These are phyloP conservation scores for Drosophila aff. DNA, from an alignment of 1,140 invertebrate genomes.

Conservation along the genomic window DNA sequence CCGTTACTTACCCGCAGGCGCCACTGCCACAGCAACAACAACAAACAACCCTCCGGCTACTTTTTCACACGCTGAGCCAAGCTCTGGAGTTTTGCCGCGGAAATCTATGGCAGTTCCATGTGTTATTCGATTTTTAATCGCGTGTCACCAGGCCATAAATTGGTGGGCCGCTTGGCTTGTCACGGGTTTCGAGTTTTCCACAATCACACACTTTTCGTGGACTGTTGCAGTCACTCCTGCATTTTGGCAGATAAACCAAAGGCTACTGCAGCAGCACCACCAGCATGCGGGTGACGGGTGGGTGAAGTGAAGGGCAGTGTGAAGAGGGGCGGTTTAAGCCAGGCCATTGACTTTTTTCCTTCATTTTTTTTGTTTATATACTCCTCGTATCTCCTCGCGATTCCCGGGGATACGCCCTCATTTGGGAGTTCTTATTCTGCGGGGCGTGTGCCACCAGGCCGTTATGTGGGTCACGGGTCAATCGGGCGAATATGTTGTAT, in stretches of 20 bases:
- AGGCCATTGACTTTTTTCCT: conserved; percentile 66
- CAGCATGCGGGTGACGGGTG: conserved; percentile 60
- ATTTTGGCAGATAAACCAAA: conserved; percentile 58
- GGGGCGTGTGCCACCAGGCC: conserved; percentile 53
- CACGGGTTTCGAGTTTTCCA: conserved; percentile 31
- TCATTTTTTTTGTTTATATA: conserved; percentile 1
- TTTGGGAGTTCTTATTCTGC: conserved; percentile 46
- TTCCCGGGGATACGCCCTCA: conserved; percentile 37
- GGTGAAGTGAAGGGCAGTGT: neutral
- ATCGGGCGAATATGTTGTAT: conserved; percentile 42
- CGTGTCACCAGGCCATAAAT: conserved; percentile 74
- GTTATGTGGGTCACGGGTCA: conserved; percentile 80
- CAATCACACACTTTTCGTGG: conserved; percentile 5
- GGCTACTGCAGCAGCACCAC: conserved; percentile 33
- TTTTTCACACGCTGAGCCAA: conserved; percentile 62
- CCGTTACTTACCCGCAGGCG: conserved; percentile 69
- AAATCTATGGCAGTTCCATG: conserved; percentile 43
- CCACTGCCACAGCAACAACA: conserved; percentile 20
- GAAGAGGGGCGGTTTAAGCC: conserved; percentile 50
- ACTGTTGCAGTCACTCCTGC: conserved; percentile 23
- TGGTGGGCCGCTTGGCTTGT: conserved; percentile 44
- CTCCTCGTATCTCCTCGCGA: neutral
- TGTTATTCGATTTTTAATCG: conserved; percentile 71
- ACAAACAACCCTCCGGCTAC: conserved; percentile 40
- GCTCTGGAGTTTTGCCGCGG: conserved; percentile 4